phyloP scores from a whole-genome alignment of 2,113 vertebrate genomes.

The Thunnus thynnus region DNA sequence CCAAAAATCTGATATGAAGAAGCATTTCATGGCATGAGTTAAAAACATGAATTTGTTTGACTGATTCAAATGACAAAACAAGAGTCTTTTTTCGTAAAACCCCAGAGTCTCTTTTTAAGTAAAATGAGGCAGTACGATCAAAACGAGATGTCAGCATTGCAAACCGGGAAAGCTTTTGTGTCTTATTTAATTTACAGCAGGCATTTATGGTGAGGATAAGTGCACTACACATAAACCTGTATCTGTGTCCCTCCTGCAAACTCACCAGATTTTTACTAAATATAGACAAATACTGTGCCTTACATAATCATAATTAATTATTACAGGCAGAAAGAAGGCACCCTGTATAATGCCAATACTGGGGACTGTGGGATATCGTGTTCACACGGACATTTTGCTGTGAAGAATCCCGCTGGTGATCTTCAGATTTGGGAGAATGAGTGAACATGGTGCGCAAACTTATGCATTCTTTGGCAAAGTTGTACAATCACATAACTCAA shows the following conservation, averaged over 20 bases:
- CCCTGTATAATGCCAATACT: constrained; percentile 52
- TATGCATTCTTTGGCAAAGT: constrained; percentile 77
- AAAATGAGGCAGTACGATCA: constrained; percentile 54
- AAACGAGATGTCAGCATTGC: constrained; percentile 36
- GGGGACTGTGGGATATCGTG: constrained; percentile 38
- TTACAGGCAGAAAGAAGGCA: constrained; percentile 68
- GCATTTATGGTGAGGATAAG: constrained; percentile 77
- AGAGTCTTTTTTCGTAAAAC: not conserved
- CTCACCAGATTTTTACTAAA: constrained; percentile 48
- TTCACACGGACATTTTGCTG: constrained; percentile 56
- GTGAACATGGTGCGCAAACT: constrained; percentile 36
- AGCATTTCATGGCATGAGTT: not conserved
- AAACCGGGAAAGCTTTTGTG: constrained; percentile 38
- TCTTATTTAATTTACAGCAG: constrained; percentile 62
- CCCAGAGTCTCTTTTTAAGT: constrained; percentile 31
- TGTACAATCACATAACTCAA: constrained; percentile 65
- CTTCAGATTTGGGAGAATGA: constrained; percentile 34
- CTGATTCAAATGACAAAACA: not conserved
- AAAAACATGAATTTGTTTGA: not conserved
- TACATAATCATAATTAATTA: not conserved
- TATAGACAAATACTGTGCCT: constrained; percentile 21
- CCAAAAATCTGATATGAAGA: not conserved
- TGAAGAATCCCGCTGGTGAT: constrained; percentile 73
- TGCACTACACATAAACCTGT: constrained; percentile 67
- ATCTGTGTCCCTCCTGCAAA: constrained; percentile 56